Conservation (phyloP, 2,797 vertebrate genomes). For the Tapirus indicus region DNA sequence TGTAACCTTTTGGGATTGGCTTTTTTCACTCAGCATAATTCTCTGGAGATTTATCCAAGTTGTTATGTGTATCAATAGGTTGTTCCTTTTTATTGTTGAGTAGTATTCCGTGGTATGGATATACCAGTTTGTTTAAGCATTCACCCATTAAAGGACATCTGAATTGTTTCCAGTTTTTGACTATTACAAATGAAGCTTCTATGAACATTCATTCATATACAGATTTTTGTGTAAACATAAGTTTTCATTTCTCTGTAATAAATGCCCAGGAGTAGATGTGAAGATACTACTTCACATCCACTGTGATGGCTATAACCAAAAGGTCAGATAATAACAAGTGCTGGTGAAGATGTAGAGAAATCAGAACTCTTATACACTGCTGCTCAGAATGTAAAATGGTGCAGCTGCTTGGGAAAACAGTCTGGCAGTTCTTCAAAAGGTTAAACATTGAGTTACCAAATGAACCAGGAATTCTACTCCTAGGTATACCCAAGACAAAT, state of each 20-base stretch:
- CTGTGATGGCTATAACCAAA: neutral
- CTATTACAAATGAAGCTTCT: neutral
- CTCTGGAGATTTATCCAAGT: too few relatives aligned
- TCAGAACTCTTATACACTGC: neutral
- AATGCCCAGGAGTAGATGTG: neutral
- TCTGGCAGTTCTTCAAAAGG: neutral
- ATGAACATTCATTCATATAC: neutral
- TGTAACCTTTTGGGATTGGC: too few relatives aligned
- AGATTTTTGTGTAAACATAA: neutral
- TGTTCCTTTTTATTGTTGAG: too few relatives aligned
- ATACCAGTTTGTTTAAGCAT: too few relatives aligned
- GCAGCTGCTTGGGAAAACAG: neutral
- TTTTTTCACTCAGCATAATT: too few relatives aligned
- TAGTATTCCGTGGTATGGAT: too few relatives aligned
- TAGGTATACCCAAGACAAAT: neutral
- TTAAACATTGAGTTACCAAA: neutral
- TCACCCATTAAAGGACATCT: too few relatives aligned
- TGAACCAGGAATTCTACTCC: neutral
- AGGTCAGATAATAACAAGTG: neutral
- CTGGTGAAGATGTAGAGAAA: neutral
- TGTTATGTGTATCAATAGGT: too few relatives aligned
- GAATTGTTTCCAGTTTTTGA: neutral
- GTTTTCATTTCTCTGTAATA: neutral
- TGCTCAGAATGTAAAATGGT: neutral
- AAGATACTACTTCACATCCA: neutral